Base-by-base conservation (phyloP, 1,140 invertebrate genomes). In the Coenobita brevimanus region DNA sequence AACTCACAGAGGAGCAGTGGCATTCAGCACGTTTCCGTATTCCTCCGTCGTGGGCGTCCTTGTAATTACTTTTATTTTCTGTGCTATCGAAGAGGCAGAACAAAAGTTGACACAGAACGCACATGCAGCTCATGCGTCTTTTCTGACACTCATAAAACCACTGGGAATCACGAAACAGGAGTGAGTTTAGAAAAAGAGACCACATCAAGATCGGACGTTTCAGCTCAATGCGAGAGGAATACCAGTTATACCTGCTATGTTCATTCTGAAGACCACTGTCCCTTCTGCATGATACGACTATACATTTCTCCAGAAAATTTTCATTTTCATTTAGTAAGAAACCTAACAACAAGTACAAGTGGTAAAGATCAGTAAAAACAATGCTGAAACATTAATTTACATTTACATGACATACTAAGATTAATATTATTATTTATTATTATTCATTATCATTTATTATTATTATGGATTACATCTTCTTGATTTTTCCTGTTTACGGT, bases 261-360 rank as follows among this genome's bases (percentile, higher is more conserved):
- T 71, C 69, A 54, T 33, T 46, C 41, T 27, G 41, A 86, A 86
- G 60, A 79, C 83, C 83, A 76, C 67, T 78, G 69, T 75, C 67
- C 75, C 79, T 86, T 64, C 60, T 24, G 27, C 36, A 43, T 41
- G 75, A 54, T 73, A 83, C 69, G 62, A 57, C 30, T 73, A 78
- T 86, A 62, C 62, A 86, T n/a, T 69, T 86, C 75, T 78, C 83
- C 75, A 50, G 73, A 60, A 62, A 78, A 27, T 60, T 43, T 41
- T 54, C 75, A n/a, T 78, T 62, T 50, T 67, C 50, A 69, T 73
- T 64, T 75, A 86, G 75, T 79, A 86, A 50, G 60, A 86, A 86
- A 78, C 75, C 41, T 69, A 75, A 86, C 73, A 86, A 86, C 83
- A 86, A 50, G 75, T 79, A 86, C 73, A 86, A 86, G 73, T 86